Conservation (phyloP, 2,888 invertebrate species). For the Ophioninae sp. region DNA sequence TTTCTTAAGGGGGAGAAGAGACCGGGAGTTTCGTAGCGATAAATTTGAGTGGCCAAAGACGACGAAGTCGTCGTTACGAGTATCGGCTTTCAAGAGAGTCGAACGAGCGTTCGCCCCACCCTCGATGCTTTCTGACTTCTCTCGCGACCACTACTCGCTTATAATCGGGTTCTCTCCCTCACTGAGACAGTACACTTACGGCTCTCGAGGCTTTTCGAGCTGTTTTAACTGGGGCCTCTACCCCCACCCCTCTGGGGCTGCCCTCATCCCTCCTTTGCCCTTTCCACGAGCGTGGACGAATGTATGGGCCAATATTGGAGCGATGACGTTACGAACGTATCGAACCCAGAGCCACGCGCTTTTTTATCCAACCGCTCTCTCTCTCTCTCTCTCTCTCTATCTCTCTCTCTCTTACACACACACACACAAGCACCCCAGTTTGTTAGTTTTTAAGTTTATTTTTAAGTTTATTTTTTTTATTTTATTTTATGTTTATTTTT, state of each 20-base stretch:
- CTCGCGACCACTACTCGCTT: conserved; percentile 50
- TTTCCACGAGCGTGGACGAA: background rate
- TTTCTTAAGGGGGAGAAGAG: conserved; percentile 48
- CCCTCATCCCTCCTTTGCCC: background rate
- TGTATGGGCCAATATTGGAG: conserved; percentile 45
- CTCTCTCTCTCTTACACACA: too few species aligned
- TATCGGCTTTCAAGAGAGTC: conserved; percentile 45
- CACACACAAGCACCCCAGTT: too few species aligned
- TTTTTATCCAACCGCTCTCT: conserved; percentile 29
- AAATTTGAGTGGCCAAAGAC: conserved; percentile 64
- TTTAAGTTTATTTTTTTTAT: too few species aligned
- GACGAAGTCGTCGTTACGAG: conserved; percentile 37
- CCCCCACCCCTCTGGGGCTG: background rate
- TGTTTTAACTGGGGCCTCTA: conserved; percentile 39
- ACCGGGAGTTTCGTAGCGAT: conserved; percentile 60
- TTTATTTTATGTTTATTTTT: too few species aligned
- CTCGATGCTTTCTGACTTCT: conserved; percentile 46
- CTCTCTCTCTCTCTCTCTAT: background rate
- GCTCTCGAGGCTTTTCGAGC: conserved; percentile 48
- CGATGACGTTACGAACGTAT: conserved; percentile 46
- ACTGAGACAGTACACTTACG: conserved; percentile 22
- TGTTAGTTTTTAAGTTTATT: too few species aligned
- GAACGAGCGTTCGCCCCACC: conserved; percentile 52
- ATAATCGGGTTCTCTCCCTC: conserved; percentile 57
- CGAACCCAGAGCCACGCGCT: background rate